These are phyloP conservation scores for Pseudochirops corinnae DNA, from an alignment of 2,797 vertebrate species.

Conservation along the genomic window DNA sequence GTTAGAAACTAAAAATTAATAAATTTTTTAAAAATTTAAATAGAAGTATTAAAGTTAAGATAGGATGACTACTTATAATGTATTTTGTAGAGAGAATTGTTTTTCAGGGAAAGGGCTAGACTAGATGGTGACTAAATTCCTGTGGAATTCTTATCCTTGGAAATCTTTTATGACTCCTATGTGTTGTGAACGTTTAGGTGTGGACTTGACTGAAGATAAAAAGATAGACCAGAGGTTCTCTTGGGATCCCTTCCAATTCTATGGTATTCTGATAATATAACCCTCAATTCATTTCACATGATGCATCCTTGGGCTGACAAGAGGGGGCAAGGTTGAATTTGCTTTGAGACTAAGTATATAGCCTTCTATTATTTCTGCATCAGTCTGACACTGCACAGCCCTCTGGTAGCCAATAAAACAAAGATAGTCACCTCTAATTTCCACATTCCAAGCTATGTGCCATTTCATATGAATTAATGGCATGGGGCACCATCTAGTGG, in stretches of 20 bases:
- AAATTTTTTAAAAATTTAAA: too few species aligned
- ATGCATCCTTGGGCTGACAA: neutral
- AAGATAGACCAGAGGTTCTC: neutral
- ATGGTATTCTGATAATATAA: neutral
- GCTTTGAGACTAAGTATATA: neutral
- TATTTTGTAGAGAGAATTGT: neutral
- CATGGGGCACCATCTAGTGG: conserved; percentile 42
- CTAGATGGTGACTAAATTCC: neutral
- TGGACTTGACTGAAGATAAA: neutral
- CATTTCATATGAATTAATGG: neutral
- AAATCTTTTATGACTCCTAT: neutral
- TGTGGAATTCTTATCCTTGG: fast-evolving
- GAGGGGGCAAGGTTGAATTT: neutral
- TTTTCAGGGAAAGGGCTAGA: neutral
- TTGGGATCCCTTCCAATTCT: neutral
- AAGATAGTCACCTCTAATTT: neutral
- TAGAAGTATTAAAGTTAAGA: neutral
- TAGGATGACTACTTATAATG: neutral
- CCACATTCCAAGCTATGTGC: neutral
- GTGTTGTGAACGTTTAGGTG: too few species aligned
- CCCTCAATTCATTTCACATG: neutral
- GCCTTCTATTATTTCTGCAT: neutral
- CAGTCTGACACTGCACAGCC: neutral
- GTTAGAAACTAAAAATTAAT: too few species aligned
- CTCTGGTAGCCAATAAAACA: neutral